Evolutionary conservation across 2,888 invertebrate genomes (phyloP), one percentile per base, ranked within the genome.

Genomic region (Parnassius glacialis): DNA sequence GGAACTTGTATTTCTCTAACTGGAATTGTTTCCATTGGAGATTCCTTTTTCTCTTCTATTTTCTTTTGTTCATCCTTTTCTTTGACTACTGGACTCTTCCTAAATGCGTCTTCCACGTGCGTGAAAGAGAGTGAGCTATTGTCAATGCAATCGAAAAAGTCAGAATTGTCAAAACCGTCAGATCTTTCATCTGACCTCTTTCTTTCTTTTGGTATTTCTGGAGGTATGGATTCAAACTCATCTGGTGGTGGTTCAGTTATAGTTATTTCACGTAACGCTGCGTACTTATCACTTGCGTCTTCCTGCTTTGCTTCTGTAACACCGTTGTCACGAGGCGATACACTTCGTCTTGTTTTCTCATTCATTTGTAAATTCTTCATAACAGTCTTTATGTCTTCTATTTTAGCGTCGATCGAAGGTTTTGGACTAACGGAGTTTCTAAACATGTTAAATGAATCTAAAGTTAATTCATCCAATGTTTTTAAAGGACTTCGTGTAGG

Each of bases 211-310:
- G 91, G 85, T n/a, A 78, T 68, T 72, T 92, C 92, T 0, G 92
- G 85, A 0, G 92, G 92, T 43, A 91, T 67, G 0, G 89, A 90
- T 67, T 91, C 90, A 62, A 86, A 87, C 62, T 93, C 94, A 10
- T 93, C 94, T 71, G 78, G 90, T 54, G 87, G 88, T 66, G 87
- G 91, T 74, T 94, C 94, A 0, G 94, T 94, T 61, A 94, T 88
- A 47, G 95, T 95, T 11, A 95, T 94, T 75, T 96, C 96, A 0
- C 97, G 90, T 57, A 97, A 82, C 0, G 97, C 97, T 0, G 97
- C 97, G 78, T 97, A 97, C 72, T 94, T 94, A 82, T 96, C 96
- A 70, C 84, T 85, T 25, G 72, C 70, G 58, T 87, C 83, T 62
- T 92, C 92, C 5, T 73, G 79, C 67, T 92, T 92, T 0, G 73